A percentile compares a stretch with the other conserved stretches of the same genome.
Conservation (phyloP, 2,113 vertebrate genomes). For the Cyphomyrus discorhynchus region DNA sequence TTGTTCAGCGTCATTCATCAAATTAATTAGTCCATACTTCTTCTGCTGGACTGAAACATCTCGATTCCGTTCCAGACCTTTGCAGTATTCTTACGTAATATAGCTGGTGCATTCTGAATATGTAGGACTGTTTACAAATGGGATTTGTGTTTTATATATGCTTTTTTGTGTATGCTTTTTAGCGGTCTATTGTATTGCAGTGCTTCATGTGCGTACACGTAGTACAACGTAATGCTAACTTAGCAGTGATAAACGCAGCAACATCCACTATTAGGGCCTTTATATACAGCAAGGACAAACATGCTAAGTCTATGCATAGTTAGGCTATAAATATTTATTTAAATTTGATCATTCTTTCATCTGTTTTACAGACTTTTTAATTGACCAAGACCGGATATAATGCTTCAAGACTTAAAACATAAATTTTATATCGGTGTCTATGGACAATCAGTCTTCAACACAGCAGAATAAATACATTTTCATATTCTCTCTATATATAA, state of each 20-base stretch:
- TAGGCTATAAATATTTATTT: neutral
- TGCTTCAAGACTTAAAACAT: neutral
- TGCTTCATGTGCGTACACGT: neutral
- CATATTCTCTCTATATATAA: neutral
- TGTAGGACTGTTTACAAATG: neutral
- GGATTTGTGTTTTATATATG: neutral
- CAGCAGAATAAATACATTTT: neutral
- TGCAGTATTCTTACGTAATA: neutral
- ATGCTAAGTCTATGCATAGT: neutral
- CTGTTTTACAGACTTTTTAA: neutral
- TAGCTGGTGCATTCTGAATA: neutral
- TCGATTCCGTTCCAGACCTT: neutral
- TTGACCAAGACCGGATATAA: neutral
- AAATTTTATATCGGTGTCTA: neutral
- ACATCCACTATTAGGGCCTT: neutral
- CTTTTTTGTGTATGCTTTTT: neutral
- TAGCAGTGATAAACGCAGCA: neutral
- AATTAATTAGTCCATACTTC: neutral
- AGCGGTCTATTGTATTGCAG: neutral
- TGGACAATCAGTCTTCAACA: neutral
- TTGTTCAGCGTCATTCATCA: neutral
- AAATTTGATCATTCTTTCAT: neutral
- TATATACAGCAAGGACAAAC: neutral
- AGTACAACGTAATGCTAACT: neutral
- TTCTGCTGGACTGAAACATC: neutral